These are phyloP conservation scores for Pimpla rufipes DNA, from an alignment of 2,888 invertebrate genomes.

Conservation along the genomic window DNA sequence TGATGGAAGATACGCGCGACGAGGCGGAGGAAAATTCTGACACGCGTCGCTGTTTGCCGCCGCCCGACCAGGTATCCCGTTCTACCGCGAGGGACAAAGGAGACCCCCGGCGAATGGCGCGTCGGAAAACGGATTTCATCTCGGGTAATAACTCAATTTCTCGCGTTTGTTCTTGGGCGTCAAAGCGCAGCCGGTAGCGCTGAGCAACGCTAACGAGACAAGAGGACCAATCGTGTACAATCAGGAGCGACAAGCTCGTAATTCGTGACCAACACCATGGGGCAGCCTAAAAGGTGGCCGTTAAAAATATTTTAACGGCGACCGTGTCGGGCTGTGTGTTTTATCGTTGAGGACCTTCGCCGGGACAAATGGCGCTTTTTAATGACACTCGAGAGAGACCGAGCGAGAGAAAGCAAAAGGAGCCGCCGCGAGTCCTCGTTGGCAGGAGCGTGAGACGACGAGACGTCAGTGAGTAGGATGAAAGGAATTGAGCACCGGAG, in stretches of 20 bases:
- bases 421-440: neutral
- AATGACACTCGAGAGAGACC: neutral
- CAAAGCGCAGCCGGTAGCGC: neutral
- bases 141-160: slow-evolving; percentile 15
- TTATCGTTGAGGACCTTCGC: slow-evolving; percentile 2
- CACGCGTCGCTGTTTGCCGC: slow-evolving; percentile 1
- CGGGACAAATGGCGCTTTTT: neutral
- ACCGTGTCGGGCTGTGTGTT: slow-evolving; percentile 5
- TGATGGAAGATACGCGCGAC: slow-evolving; percentile 29
- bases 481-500: slow-evolving; percentile 11
- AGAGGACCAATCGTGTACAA: neutral
- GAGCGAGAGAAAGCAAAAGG: too few relatives aligned
- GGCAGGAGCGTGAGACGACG: neutral
- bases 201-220: neutral
- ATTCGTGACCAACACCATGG: neutral
- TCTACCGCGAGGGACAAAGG: neutral
- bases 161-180: neutral
- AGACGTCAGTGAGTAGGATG: neutral
- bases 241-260: neutral
- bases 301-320: neutral
- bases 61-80: neutral
- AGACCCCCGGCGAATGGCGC: neutral
- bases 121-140: neutral
- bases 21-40: slow-evolving; percentile 20
- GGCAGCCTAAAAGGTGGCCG: neutral